Evolutionary conservation across 2,797 vertebrate genomes (phyloP).

Genomic region (Apogon talboti): DNA sequence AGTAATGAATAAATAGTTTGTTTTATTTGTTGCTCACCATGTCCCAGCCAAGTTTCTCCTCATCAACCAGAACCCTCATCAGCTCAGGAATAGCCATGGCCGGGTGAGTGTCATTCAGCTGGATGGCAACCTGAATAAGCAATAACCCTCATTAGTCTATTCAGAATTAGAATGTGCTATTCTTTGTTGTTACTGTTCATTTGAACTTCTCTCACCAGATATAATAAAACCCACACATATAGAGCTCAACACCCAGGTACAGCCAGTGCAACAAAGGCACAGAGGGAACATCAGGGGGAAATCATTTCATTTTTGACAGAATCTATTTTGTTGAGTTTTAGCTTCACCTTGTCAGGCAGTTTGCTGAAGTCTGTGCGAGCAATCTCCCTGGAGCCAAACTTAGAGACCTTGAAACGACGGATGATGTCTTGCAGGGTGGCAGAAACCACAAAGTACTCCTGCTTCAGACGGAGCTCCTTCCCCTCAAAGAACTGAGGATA

Average conservation of each 20-base stretch:
- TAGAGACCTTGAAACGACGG: slow-evolving; percentile 96
- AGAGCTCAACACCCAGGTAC: slow-evolving; percentile 46
- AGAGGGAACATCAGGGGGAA: slow-evolving; percentile 43
- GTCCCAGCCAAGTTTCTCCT: slow-evolving; percentile 92
- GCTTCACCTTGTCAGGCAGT: slow-evolving; percentile 92
- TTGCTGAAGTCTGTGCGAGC: slow-evolving; percentile 92
- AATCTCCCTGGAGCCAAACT: slow-evolving; percentile 94
- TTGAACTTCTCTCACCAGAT: slow-evolving; percentile 34
- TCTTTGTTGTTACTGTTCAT: slow-evolving; percentile 24
- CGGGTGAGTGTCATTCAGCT: slow-evolving; percentile 97
- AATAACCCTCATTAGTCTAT: slow-evolving; percentile 31
- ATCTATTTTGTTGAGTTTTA: slow-evolving; percentile 57
- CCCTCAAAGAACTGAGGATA: slow-evolving; percentile 94
- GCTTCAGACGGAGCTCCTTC: slow-evolving; percentile 96
- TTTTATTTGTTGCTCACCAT: slow-evolving; percentile 76
- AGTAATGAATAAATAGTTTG: not conserved
- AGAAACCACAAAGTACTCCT: slow-evolving; percentile 98
- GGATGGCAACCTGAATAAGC: slow-evolving; percentile 92
- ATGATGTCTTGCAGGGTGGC: slow-evolving; percentile 98
- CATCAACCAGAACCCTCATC: slow-evolving; percentile 94
- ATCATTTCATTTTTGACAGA: slow-evolving; percentile 64
- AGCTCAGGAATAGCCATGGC: slow-evolving; percentile 96
- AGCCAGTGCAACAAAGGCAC: slow-evolving; percentile 50
- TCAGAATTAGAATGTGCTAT: slow-evolving; percentile 16
- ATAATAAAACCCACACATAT: slow-evolving; percentile 33